Percentiles rank a stretch among this genome's conserved stretches.
phyloP scores from a whole-genome alignment of 2,797 vertebrate species.

The Yasuhikotakia modesta region DNA sequence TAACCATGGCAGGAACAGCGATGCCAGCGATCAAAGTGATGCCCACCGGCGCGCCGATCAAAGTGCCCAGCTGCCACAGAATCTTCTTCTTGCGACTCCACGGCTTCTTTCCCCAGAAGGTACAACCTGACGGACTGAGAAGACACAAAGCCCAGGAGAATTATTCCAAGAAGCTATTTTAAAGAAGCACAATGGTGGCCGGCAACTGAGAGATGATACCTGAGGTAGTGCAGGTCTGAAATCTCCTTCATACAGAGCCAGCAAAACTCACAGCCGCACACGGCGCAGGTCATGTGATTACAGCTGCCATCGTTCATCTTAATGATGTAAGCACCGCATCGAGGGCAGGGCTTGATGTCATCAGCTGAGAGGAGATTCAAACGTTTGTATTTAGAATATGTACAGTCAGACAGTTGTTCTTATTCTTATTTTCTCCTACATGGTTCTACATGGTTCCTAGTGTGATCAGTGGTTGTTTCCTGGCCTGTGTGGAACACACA shows the following conservation, averaged over 20 bases:
- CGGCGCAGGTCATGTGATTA: conserved; percentile 98
- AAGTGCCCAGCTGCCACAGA: conserved; percentile 94
- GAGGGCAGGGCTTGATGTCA: conserved; percentile 97
- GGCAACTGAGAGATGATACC: conserved; percentile 70
- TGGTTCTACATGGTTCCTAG: too few species aligned
- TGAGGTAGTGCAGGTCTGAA: conserved; percentile 99
- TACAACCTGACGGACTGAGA: conserved; percentile 93
- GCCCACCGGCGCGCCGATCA: conserved; percentile 95
- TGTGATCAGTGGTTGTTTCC: too few species aligned
- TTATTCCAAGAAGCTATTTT: not conserved
- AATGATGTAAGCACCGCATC: conserved; percentile 97
- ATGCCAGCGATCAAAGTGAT: conserved; percentile 98
- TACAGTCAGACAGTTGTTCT: conserved; percentile 31
- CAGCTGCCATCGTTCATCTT: conserved; percentile 99
- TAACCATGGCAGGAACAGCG: conserved; percentile 97
- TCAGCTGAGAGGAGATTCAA: conserved; percentile 76
- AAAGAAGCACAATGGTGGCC: not conserved
- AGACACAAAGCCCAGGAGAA: not conserved
- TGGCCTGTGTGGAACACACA: too few species aligned
- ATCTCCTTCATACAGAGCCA: conserved; percentile 99
- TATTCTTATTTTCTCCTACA: too few species aligned
- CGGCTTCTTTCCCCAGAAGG: conserved; percentile 98
- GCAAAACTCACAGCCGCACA: conserved; percentile 98
- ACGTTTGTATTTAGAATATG: conserved; percentile 45
- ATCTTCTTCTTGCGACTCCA: conserved; percentile 99